A percentile compares a stretch with the other conserved stretches of the same genome.
These are phyloP conservation scores for Hafferia zeledoni DNA, from an alignment of 2,797 vertebrate species.

Conservation along the genomic window DNA sequence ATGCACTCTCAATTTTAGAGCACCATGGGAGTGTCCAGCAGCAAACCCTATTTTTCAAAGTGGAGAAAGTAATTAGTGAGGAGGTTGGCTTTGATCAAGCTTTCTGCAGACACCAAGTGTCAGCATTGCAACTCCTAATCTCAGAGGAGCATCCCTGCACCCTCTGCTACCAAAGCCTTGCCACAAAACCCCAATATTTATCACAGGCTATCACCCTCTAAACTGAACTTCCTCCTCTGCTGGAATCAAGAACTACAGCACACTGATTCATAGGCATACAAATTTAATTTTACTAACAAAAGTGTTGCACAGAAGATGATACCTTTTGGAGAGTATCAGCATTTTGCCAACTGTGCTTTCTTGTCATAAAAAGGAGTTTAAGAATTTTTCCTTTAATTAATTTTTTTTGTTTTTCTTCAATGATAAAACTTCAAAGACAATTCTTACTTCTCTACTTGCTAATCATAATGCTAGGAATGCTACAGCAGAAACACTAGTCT, in stretches of 20 bases:
- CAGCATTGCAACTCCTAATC: not conserved
- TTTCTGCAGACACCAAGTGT: not conserved
- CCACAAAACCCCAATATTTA: not conserved
- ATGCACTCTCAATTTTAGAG: not conserved
- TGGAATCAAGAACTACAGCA: not conserved
- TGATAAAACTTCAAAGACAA: not conserved
- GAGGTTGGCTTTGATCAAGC: not conserved
- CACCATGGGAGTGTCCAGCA: rapidly evolving
- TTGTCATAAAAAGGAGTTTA: not conserved
- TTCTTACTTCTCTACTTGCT: not conserved
- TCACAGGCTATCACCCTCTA: not conserved
- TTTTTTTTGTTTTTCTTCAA: not conserved
- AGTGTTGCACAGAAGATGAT: not conserved
- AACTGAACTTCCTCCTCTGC: not conserved
- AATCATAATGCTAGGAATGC: not conserved
- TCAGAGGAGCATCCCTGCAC: not conserved
- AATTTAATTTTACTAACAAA: not conserved
- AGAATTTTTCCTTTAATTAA: not conserved
- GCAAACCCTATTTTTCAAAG: not conserved
- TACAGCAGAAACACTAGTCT: not conserved
- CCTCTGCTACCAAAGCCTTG: not conserved
- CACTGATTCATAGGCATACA: not conserved
- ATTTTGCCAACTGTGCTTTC: not conserved
- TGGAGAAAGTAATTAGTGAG: not conserved
- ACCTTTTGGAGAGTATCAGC: not conserved